Conservation (phyloP, 2,113 vertebrate species). For the Sphaerodactylus townsendi region DNA sequence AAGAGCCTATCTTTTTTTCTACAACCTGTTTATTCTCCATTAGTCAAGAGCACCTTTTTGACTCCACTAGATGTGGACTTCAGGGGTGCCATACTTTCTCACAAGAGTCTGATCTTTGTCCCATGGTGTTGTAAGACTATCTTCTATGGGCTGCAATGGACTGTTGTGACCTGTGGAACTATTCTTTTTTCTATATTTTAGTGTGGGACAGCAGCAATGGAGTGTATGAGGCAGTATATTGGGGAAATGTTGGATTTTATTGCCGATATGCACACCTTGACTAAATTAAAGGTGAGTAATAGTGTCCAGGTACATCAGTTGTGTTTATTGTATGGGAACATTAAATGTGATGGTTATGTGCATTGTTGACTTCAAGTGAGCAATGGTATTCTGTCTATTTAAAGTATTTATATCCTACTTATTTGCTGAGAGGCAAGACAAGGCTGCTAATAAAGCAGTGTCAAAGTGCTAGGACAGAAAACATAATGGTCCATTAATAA, state of each 20-base stretch:
- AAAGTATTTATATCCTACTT: no score
- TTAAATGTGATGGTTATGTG: no score
- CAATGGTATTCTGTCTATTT: no score
- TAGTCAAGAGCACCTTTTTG: no score
- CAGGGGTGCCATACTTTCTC: neutral
- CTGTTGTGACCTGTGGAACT: neutral
- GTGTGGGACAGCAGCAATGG: slow-evolving; percentile 98
- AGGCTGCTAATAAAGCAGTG: no score
- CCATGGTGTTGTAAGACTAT: neutral
- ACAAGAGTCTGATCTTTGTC: neutral
- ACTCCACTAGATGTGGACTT: no score
- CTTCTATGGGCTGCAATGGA: neutral
- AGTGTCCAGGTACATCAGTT: neutral
- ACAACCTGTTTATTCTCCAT: no score
- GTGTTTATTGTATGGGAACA: neutral
- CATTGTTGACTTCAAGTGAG: no score
- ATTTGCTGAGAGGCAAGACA: no score
- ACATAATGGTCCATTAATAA: no score
- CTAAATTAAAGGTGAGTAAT: slow-evolving; percentile 91
- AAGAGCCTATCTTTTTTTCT: no score
- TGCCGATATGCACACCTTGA: slow-evolving; percentile 97
- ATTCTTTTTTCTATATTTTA: slow-evolving; percentile 67
- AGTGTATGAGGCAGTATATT: slow-evolving; percentile 93
- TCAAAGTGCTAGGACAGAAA: no score
- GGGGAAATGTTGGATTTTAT: slow-evolving; percentile 95